Evolutionary conservation across 2,888 invertebrate species (phyloP), one percentile per base, ranked within the genome.

Genomic region (Lottia gigantea): DNA sequence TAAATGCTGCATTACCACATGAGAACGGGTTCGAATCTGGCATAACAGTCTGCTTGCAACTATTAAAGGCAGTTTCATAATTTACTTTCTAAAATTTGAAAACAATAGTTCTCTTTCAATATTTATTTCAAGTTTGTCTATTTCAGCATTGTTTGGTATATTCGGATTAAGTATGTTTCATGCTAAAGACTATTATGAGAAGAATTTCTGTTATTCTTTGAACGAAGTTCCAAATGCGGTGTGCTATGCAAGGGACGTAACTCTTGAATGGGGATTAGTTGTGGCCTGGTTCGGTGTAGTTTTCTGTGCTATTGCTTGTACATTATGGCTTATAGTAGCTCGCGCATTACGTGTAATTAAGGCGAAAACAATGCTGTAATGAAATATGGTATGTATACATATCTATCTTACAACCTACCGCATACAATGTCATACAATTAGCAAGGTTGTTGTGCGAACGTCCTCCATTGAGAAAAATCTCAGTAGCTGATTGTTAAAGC

Each of bases 81-180:
- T 40, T 4, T 40, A 40, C 31, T 31, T 31, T 6, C 3, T 40
- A 8, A 40, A 40, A 11, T 40, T 11, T 40, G 7, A 11, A 40
- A 11, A 40, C 40, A 40, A 11, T 8, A 8, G 6, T 40, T 11
- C 40, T 40, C 40, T 40, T 40, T 8, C 6, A 40, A 3, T 4
- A 8, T 31, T 31, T 31, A 31, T 6, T 40, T 6, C 40, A 40
- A 40, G 40, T 68, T 85, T 86, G 66, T 72, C 71, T 71, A 75
- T 81, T 90, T 46, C 91, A 96, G 96, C 95, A 49, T 92, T 95
- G 1, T 96, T 97, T 89, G 95, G 95, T 31, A 91, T 95, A 79
- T 96, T 97, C 90, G 95, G 96, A 0, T 91, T 96, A 73, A 93
- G 95, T 90, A 96, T 96, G 87, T 95, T 96, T 86, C 95, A 96